A percentile compares a stretch with the other conserved stretches of the same genome.
Conservation (phyloP, 2,797 vertebrate genomes). For the Artibeus lituratus region DNA sequence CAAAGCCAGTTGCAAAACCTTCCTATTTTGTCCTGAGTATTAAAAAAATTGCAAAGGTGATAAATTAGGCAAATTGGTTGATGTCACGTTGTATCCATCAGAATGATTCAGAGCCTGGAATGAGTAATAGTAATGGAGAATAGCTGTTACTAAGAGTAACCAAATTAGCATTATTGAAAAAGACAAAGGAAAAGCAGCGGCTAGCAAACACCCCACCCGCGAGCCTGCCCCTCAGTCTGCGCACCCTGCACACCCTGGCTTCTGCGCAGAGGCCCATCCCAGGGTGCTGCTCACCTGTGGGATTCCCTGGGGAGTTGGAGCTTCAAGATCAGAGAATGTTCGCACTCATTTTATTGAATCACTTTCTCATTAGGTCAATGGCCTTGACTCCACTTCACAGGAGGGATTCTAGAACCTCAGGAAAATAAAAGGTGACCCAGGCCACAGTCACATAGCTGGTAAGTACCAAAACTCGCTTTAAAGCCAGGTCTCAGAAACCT, state of each 20-base stretch:
- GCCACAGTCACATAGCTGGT: neutral
- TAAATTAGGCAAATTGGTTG: conserved; percentile 81
- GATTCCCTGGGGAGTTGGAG: neutral
- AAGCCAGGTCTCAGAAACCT: neutral
- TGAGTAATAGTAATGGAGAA: conserved; percentile 77
- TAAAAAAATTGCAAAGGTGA: conserved; percentile 76
- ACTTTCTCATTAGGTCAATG: neutral
- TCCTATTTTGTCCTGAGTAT: conserved; percentile 63
- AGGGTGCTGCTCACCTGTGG: neutral
- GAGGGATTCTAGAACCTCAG: neutral
- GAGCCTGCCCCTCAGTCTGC: neutral
- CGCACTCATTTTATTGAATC: neutral
- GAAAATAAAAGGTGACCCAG: neutral
- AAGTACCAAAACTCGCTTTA: neutral
- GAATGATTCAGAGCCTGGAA: conserved; percentile 77
- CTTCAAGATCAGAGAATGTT: neutral
- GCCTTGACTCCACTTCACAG: neutral
- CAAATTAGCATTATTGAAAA: conserved; percentile 76
- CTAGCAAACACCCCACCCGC: neutral
- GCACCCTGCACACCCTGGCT: neutral
- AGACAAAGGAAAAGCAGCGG: conserved; percentile 68
- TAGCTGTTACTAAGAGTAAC: conserved; percentile 76
- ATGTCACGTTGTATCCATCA: conserved; percentile 79
- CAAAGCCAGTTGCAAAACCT: conserved; percentile 60
- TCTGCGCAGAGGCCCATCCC: neutral